phyloP scores from a whole-genome alignment of 2,888 invertebrate genomes.

The Zeuzera pyrina region DNA sequence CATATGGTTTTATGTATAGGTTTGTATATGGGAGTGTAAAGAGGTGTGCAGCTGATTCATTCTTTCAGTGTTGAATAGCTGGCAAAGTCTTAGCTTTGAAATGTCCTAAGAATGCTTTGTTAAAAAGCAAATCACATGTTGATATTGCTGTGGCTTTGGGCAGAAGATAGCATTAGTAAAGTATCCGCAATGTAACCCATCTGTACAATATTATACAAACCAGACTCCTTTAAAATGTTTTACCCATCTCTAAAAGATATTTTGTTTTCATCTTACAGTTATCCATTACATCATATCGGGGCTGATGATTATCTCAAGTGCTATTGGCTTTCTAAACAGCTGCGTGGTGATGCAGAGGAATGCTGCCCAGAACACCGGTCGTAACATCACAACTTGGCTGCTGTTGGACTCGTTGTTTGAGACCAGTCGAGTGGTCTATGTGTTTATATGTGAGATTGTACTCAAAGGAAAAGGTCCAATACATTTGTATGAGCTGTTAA shows the following conservation, averaged over 20 bases:
- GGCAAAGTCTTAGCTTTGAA: no score
- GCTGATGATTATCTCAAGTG: constrained; percentile 44
- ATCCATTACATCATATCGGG: constrained; percentile 54
- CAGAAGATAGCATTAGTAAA: no score
- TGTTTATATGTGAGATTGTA: constrained; percentile 50
- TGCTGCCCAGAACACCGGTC: constrained; percentile 30
- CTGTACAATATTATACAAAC: no score
- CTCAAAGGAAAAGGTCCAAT: constrained; percentile 42
- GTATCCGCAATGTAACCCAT: no score
- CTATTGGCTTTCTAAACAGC: constrained; percentile 56
- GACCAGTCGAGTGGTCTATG: constrained; percentile 52
- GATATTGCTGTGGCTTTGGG: no score
- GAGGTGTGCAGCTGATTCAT: no score
- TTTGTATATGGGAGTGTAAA: no score
- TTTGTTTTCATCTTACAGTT: constrained; percentile 25
- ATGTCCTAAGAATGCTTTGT: no score
- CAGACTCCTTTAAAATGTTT: no score
- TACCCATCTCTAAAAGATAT: background rate
- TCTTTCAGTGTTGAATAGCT: no score
- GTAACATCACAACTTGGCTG: constrained; percentile 54
- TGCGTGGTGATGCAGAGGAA: constrained; percentile 45
- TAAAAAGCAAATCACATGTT: no score
- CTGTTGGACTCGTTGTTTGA: constrained; percentile 59
- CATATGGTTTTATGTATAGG: no score
- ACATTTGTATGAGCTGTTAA: constrained; percentile 48